A percentile compares a stretch with the other conserved stretches of the same genome.
These are phyloP conservation scores for Microctenopoma lineatum DNA, from an alignment of 2,797 vertebrate genomes.

Conservation along the genomic window DNA sequence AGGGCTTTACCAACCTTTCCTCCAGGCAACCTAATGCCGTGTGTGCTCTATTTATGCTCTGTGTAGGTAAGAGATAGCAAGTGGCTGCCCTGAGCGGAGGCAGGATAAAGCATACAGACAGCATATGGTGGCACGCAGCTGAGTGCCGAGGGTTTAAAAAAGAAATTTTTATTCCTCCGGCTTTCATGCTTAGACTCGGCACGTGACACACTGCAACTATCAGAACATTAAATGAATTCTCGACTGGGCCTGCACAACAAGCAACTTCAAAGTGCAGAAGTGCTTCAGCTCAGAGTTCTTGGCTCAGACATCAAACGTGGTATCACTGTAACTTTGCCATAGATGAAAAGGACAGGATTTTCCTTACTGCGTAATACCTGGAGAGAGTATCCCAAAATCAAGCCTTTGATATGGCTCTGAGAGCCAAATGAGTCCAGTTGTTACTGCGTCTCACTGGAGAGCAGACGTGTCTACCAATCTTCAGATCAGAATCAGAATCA, in stretches of 20 bases:
- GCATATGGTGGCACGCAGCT: constrained; percentile 40
- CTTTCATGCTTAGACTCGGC: constrained; percentile 60
- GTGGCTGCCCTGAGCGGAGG: constrained; percentile 30
- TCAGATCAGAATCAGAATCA: not conserved
- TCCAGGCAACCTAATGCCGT: constrained; percentile 33
- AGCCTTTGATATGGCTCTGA: constrained; percentile 47
- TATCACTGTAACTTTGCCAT: constrained; percentile 53
- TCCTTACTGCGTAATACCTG: constrained; percentile 50
- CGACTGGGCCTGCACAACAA: constrained; percentile 56
- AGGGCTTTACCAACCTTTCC: constrained; percentile 56
- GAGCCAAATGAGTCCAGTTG: constrained; percentile 33
- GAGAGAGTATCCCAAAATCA: constrained; percentile 53
- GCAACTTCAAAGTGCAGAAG: constrained; percentile 66
- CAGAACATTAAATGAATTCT: constrained; percentile 58
- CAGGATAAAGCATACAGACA: constrained; percentile 44
- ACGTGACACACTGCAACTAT: constrained; percentile 61
- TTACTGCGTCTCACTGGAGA: constrained; percentile 6
- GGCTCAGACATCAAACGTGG: constrained; percentile 67
- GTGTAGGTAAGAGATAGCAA: constrained; percentile 41
- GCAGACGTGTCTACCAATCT: constrained; percentile 1
- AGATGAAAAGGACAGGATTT: constrained; percentile 67
- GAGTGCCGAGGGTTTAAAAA: constrained; percentile 31
- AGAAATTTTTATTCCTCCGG: constrained; percentile 42
- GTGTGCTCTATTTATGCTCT: constrained; percentile 45
- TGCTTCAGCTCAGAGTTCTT: constrained; percentile 49